Base-by-base conservation (phyloP, 2,113 vertebrate genomes). In the Lepus americanus region DNA sequence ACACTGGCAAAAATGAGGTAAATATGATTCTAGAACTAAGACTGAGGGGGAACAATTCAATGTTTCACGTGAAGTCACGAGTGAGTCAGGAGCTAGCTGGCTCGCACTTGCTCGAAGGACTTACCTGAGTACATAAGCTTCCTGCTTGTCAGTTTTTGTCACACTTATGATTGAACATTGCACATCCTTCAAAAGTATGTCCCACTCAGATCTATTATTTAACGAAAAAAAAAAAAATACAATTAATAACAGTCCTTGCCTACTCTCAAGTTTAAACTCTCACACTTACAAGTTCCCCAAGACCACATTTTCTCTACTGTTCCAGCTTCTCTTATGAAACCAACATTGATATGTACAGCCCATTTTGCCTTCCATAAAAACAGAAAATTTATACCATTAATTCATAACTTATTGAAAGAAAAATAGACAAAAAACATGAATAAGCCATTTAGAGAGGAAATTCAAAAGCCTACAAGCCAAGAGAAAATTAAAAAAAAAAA, bases 101-200 rank as follows among this genome's bases (percentile, higher is more conserved):
- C 25, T 83, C 84, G 25, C 25, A 36, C 6, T 36, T 90, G 82
- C 19, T 95, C 73, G 33, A 0, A 93, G 81, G 14, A 82, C 97
- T 99, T 98, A 99, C 99, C 99, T 99, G 99, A 99, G 99, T 99
- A 99, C 99, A 99, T 99, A 99, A 99, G 99, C 99, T 99, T 99
- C 99, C 99, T 99, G 99, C 99, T 99, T 99, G 99, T 99, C 99
- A 98, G 99, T 99, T 99, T 99, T 99, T 99, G 99, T 99, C 99
- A 99, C 99, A 99, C 99, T 99, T 98, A 99, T 99, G 98, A 99
- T 99, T 98, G 99, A 99, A 99, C 99, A 99, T 98, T 99, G 99
- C 99, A 99, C 99, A 99, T 99, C 99, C 99, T 99, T 99, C 99
- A 99, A 98, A 98, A 99, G 99, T 98, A 99, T 99, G 99, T 99